Evolutionary conservation across 2,113 vertebrate species (phyloP).

Genomic region (Indri indri): DNA sequence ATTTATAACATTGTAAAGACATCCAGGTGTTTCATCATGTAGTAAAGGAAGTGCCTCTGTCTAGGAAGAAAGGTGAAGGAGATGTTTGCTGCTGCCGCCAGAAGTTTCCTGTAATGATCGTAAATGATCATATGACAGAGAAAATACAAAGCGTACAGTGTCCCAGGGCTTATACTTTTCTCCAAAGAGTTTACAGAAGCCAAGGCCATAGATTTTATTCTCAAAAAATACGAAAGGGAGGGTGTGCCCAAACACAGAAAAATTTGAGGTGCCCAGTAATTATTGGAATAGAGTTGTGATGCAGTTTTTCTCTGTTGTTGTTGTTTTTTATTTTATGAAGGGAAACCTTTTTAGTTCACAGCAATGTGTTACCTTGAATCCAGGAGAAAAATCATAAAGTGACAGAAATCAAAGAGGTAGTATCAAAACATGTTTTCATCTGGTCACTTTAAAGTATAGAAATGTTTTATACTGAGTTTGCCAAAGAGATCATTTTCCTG

Average conservation of each 20-base stretch:
- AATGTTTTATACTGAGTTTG: not conserved
- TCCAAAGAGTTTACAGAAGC: not conserved
- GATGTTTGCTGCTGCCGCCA: not conserved
- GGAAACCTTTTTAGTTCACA: not conserved
- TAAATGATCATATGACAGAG: not conserved
- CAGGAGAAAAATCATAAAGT: not conserved
- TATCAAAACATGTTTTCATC: not conserved
- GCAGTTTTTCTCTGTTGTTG: not conserved
- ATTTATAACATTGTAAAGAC: not conserved
- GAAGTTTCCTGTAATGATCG: not conserved
- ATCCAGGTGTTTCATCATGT: not conserved
- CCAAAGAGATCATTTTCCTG: not conserved
- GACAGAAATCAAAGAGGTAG: not conserved
- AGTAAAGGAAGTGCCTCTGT: not conserved
- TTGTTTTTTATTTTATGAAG: not conserved
- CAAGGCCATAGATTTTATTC: not conserved
- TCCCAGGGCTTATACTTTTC: not conserved
- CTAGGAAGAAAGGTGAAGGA: not conserved
- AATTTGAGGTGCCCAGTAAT: not conserved
- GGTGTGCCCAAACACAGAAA: rapidly evolving
- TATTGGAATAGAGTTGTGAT: not conserved
- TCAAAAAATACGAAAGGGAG: not conserved
- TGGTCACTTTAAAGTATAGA: not conserved
- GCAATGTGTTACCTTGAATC: not conserved
- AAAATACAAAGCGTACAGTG: not conserved